These are phyloP conservation scores for Catostomus latipinnis DNA, from an alignment of 2,797 vertebrate genomes.

Conservation along the genomic window DNA sequence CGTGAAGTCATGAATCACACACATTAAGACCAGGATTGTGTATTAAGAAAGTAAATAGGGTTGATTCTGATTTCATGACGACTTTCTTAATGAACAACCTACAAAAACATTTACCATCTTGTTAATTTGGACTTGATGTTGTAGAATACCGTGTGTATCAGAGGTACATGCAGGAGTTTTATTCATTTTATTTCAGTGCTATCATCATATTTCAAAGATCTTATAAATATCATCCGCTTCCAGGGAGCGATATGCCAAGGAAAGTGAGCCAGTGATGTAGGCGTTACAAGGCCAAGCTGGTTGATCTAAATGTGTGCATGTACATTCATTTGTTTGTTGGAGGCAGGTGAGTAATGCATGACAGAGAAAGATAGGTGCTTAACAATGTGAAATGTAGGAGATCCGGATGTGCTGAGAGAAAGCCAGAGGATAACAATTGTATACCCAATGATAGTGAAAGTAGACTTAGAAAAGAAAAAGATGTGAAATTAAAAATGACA, in stretches of 20 bases:
- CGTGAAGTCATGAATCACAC: too few relatives aligned
- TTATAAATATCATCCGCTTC: not conserved
- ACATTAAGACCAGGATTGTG: too few relatives aligned
- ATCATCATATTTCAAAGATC: too few relatives aligned
- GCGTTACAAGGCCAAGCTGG: not conserved
- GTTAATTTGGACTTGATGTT: too few relatives aligned
- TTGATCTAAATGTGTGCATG: conserved; percentile 24
- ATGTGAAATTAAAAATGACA: conserved; percentile 6
- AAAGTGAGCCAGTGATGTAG: conserved; percentile 1
- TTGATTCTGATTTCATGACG: too few relatives aligned
- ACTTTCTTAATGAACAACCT: too few relatives aligned
- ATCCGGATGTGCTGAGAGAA: not conserved
- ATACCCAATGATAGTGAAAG: conserved; percentile 72
- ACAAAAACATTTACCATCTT: too few relatives aligned
- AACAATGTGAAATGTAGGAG: conserved; percentile 48
- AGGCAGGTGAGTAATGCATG: conserved; percentile 29
- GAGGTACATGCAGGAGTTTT: too few relatives aligned
- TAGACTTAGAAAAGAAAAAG: not conserved
- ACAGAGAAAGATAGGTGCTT: conserved; percentile 31
- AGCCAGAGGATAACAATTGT: conserved; percentile 71
- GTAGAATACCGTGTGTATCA: too few relatives aligned
- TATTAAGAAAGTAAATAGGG: too few relatives aligned
- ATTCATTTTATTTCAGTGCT: too few relatives aligned
- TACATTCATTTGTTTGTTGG: conserved; percentile 11
- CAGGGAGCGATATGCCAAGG: not conserved